A percentile compares a stretch with the other conserved stretches of the same genome.
phyloP scores from a whole-genome alignment of 2,888 invertebrate genomes.

The Nineta flava region DNA sequence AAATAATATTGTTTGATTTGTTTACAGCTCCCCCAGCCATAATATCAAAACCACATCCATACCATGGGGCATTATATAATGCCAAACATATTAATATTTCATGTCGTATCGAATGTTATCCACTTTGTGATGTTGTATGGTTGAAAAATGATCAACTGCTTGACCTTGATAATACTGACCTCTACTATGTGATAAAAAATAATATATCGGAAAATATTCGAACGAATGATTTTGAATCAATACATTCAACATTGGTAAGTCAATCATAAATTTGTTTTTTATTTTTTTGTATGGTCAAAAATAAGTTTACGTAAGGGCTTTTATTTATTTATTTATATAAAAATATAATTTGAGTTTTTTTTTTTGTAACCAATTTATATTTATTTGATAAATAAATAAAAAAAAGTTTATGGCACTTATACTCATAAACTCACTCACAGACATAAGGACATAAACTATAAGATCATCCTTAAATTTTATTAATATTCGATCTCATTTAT shows the following conservation, averaged over 20 bases:
- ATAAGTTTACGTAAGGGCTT: neutral
- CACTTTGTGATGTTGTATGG: slow-evolving; percentile 74
- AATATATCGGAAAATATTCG: slow-evolving; percentile 56
- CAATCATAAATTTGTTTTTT: neutral
- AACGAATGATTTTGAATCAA: slow-evolving; percentile 77
- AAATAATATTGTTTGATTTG: neutral
- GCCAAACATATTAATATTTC: slow-evolving; percentile 50
- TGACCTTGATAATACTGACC: slow-evolving; percentile 34
- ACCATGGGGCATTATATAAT: slow-evolving; percentile 65
- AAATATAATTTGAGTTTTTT: neutral
- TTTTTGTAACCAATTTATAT: too few species aligned
- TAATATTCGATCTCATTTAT: too few species aligned
- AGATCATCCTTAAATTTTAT: too few species aligned
- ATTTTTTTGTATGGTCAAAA: neutral
- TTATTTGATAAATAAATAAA: too few species aligned
- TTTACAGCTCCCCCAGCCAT: slow-evolving; percentile 72
- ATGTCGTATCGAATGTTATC: slow-evolving; percentile 81
- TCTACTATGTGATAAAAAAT: slow-evolving; percentile 52
- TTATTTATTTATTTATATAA: neutral
- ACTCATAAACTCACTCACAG: too few species aligned
- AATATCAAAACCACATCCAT: slow-evolving; percentile 66
- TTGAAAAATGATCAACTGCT: slow-evolving; percentile 60
- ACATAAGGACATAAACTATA: too few species aligned
- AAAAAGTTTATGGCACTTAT: too few species aligned
- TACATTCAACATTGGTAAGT: slow-evolving; percentile 67